A percentile compares a stretch with the other conserved stretches of the same genome.
These are phyloP conservation scores for Natator depressus DNA, from an alignment of 2,113 vertebrate genomes.

Conservation along the genomic window DNA sequence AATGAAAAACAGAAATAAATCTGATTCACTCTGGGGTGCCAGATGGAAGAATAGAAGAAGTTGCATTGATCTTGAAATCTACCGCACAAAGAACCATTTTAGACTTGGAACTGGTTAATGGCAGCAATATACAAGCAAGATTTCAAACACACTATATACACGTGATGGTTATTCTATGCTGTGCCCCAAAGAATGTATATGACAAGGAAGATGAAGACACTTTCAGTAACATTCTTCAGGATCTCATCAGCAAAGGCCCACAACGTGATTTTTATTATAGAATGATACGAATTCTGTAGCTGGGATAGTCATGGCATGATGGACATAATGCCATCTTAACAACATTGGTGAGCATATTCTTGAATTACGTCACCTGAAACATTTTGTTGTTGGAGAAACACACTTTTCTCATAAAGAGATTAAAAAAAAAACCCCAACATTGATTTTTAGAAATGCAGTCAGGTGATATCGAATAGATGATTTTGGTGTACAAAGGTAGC, in stretches of 20 bases:
- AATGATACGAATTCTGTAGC: background rate
- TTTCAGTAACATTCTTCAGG: background rate
- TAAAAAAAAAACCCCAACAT: background rate
- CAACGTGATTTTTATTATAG: background rate
- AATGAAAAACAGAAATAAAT: background rate
- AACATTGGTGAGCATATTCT: background rate
- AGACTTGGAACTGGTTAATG: background rate
- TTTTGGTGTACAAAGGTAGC: background rate
- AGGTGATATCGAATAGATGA: background rate
- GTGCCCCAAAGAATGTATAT: background rate
- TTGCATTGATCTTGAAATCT: background rate
- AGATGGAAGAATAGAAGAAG: background rate
- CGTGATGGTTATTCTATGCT: background rate
- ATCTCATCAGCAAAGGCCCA: background rate
- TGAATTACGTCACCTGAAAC: background rate
- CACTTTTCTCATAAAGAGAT: too few relatives aligned
- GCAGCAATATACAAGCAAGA: background rate
- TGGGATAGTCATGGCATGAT: background rate
- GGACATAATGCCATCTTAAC: background rate
- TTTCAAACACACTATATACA: background rate
- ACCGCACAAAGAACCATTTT: background rate
- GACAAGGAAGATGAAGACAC: background rate
- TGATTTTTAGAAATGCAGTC: too few relatives aligned
- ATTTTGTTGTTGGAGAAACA: background rate
- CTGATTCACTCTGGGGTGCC: background rate